phyloP scores from a whole-genome alignment of 2,888 invertebrate genomes.

The Drosophila kokeensis region DNA sequence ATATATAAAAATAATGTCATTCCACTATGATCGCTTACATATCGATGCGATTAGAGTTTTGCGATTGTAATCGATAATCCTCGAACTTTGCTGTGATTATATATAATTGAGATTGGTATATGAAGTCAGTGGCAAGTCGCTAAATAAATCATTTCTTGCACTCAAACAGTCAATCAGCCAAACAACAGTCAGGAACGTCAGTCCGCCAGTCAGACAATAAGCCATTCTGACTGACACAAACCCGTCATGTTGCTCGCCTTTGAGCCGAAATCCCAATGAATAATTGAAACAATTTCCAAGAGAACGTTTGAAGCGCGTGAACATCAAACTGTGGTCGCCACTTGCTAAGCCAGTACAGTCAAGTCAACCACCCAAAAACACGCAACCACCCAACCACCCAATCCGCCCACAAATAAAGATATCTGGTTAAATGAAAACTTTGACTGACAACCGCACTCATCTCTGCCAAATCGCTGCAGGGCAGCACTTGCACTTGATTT shows the following conservation, averaged over 20 bases:
- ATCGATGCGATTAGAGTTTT: neutral
- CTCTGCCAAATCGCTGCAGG: conserved; percentile 12
- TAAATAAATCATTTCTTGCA: neutral
- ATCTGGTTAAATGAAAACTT: conserved; percentile 13
- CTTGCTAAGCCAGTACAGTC: conserved; percentile 7
- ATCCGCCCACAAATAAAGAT: conserved; percentile 18
- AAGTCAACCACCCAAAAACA: neutral
- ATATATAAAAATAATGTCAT: neutral
- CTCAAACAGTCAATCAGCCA: neutral
- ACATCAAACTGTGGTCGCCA: conserved; percentile 42
- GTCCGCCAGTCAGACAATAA: conserved; percentile 5
- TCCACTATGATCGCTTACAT: neutral
- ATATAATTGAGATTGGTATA: neutral
- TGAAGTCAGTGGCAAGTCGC: neutral
- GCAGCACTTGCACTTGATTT: conserved; percentile 22
- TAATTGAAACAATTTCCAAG: conserved; percentile 52
- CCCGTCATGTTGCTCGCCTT: conserved; percentile 24
- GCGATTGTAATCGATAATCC: neutral
- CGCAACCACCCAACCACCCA: neutral
- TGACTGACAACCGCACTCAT: conserved; percentile 43
- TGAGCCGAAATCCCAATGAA: conserved; percentile 49
- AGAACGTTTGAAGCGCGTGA: conserved; percentile 44
- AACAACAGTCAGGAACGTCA: neutral
- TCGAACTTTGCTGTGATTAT: neutral
- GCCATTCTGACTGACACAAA: conserved; percentile 7